phyloP scores from a whole-genome alignment of 2,888 invertebrate species.

The Limnephilus marmoratus region DNA sequence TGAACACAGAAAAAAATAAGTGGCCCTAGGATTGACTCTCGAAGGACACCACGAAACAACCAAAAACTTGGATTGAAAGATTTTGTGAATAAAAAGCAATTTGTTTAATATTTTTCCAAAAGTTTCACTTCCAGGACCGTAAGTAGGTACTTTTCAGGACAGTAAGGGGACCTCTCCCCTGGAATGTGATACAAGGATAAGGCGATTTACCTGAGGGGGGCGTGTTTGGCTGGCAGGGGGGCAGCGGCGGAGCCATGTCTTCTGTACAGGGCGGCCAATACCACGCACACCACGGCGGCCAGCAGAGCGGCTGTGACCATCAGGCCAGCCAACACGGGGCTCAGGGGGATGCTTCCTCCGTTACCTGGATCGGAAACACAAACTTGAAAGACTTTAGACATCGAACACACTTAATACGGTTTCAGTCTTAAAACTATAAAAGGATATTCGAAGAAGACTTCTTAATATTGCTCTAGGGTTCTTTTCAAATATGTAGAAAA shows the following conservation, averaged over 20 bases:
- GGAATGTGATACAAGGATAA: background rate
- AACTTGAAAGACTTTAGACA: background rate
- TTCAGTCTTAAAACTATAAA: no score
- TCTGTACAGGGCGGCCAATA: slow-evolving; percentile 85
- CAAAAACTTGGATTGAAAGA: background rate
- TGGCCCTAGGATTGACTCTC: background rate
- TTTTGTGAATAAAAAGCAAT: background rate
- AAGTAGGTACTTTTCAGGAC: background rate
- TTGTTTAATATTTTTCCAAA: background rate
- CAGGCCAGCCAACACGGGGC: slow-evolving; percentile 86
- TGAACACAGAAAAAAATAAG: background rate
- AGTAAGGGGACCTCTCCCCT: background rate
- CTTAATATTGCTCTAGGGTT: no score
- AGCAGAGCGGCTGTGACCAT: slow-evolving; percentile 87
- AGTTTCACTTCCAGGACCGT: background rate
- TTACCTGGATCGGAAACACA: slow-evolving; percentile 75
- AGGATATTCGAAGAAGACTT: no score
- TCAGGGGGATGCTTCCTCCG: slow-evolving; percentile 81
- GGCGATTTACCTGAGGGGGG: slow-evolving; percentile 72
- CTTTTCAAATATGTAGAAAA: no score
- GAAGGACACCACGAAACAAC: background rate
- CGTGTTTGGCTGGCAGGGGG: slow-evolving; percentile 75
- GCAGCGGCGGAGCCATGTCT: slow-evolving; percentile 78
- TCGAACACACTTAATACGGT: background rate
- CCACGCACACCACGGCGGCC: slow-evolving; percentile 86